Base-by-base conservation (phyloP, 2,888 invertebrate species). In the Tipula confusa region DNA sequence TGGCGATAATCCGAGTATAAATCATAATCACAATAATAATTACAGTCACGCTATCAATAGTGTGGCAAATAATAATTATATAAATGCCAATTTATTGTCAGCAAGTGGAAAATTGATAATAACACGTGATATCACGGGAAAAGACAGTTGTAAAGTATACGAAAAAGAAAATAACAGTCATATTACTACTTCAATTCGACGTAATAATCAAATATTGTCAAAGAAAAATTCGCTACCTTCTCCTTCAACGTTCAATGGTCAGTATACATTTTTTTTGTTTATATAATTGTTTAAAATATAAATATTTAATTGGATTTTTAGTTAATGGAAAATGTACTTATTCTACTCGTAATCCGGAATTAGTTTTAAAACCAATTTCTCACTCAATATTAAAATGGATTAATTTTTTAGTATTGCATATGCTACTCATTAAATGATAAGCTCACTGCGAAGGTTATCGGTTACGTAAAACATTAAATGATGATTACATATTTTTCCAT, bases 21-120 rank as follows among this genome's bases (percentile, higher is more conserved):
- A 80, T 29, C n/a, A 80, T 80, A 80, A 80, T 31, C n/a, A 80
- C 5, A 80, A 83, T 31, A 81, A 79, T 83, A 82, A 43, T 82
- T 79, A 11, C 2, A 84, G n/a, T n/a, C n/a, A 80, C 33, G 38
- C 29, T 28, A 82, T 36, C 0, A 29, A 29, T 79, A 79, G 81
- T 43, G 48, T 24, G 7, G 84, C 83, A 38, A 43, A 43, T 43
- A 43, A 43, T 43, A 43, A 43, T 43, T 43, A 15, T 43, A 43
- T 43, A 11, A 64, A 64, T 64, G 24, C 64, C 7, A 24, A 64
- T 43, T 43, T n/a, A 3, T 43, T 43, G n/a, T 43, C n/a, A 43
- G 4, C 43, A n/a, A n/a, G 43, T 64, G 64, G 9, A 24, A 64
- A 64, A 64, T 64, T 64, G 6, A 11, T 64, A 64, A 64, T 64